Percentiles rank a stretch among this genome's conserved stretches.
Conservation (phyloP, 2,888 invertebrate genomes). For the Diarsia mendica region DNA sequence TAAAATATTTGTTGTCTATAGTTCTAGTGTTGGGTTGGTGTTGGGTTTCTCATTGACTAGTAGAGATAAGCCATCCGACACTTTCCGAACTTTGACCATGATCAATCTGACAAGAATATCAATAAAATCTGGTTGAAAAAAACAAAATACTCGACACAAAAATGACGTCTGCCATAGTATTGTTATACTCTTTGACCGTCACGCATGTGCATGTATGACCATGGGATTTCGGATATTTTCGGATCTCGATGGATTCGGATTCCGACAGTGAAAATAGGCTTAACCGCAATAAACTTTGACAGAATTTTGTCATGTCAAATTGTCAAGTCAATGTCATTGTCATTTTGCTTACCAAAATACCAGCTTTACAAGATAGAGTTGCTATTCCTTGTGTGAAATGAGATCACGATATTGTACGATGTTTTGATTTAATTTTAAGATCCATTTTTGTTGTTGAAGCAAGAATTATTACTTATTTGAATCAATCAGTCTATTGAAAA, state of each 20-base stretch:
- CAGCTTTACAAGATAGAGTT: too few species aligned
- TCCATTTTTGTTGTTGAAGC: slow-evolving; percentile 1
- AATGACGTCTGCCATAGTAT: too few species aligned
- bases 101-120: neutral
- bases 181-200: too few species aligned
- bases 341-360: neutral
- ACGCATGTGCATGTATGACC: too few species aligned
- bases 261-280: neutral
- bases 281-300: neutral
- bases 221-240: too few species aligned
- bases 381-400: neutral
- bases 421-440: neutral
- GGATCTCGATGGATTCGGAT: too few species aligned
- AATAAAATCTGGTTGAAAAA: too few species aligned
- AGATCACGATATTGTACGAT: neutral
- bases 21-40: slow-evolving; percentile 19
- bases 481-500: neutral
- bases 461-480: slow-evolving; percentile 16
- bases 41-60: neutral
- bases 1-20: slow-evolving; percentile 18
- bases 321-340: slow-evolving; percentile 1
- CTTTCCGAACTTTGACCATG: too few species aligned
- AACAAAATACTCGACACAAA: too few species aligned
- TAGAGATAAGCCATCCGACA: too few species aligned
- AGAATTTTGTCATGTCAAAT: neutral